Evolutionary conservation across 1,140 invertebrate genomes (phyloP).

Genomic region (Pseudobourletiella spinata): DNA sequence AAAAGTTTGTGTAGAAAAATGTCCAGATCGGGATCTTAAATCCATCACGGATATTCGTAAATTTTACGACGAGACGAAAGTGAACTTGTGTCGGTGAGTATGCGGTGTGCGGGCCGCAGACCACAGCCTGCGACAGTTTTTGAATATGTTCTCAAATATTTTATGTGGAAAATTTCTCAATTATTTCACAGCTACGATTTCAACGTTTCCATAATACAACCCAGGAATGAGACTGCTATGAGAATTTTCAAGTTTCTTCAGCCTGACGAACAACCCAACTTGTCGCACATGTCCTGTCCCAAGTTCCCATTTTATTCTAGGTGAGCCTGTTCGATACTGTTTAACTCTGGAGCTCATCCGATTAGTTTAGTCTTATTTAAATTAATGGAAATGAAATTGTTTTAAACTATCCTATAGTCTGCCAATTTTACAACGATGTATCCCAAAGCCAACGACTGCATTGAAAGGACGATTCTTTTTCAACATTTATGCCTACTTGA

Average conservation of each 20-base stretch:
- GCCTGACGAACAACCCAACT: too few relatives aligned
- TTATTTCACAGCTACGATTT: constrained; percentile 61
- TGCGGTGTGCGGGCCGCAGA: too few relatives aligned
- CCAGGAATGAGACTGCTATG: too few relatives aligned
- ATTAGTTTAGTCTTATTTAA: too few relatives aligned
- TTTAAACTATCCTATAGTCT: constrained; percentile 47
- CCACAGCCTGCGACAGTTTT: too few relatives aligned
- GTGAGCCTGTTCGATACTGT: constrained; percentile 35
- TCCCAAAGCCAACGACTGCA: constrained; percentile 58
- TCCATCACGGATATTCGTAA: constrained; percentile 56
- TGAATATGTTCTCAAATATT: neutral
- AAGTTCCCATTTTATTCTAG: constrained; percentile 58
- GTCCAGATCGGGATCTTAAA: constrained; percentile 59
- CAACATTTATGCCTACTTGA: constrained; percentile 69
- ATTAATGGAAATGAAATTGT: too few relatives aligned
- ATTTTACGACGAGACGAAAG: constrained; percentile 64
- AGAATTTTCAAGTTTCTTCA: too few relatives aligned
- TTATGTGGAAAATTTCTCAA: too few relatives aligned
- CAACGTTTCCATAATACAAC: too few relatives aligned
- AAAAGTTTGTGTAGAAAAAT: constrained; percentile 82
- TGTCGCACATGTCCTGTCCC: constrained; percentile 24
- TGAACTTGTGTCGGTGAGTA: constrained; percentile 55
- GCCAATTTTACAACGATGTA: constrained; percentile 76
- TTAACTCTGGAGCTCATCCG: neutral
- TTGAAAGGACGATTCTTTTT: constrained; percentile 51